Base-by-base conservation (phyloP, 2,113 vertebrate species). In the Tiliqua scincoides region DNA sequence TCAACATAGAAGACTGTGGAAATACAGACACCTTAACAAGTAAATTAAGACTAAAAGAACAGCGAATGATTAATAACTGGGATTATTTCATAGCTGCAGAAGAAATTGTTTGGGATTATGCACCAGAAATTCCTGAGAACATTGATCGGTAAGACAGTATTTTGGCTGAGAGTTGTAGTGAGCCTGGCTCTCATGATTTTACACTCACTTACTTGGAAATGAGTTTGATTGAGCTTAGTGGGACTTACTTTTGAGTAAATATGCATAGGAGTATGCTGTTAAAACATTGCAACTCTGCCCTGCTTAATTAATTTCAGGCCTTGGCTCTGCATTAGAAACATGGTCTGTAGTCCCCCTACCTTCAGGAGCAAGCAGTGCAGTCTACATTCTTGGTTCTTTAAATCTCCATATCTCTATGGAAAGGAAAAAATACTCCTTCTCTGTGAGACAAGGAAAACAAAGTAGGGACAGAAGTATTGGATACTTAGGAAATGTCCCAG, bases 21-120 rank as follows among this genome's bases (percentile, higher is more conserved):
- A 94, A 93, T 70, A 96, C 96, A 89, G 57, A 89, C 6, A 85
- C 95, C 2, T 96, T 92, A 17, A 67, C 5, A 10, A 96, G 86
- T 73, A 95, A 2, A 61, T 87, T 98, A 63, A 97, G 97, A 17
- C 89, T 86, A 1, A 91, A 85, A 17, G 93, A 99, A 90, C 93
- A 27, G 43, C 94, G 85, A 18, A 84, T 97, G 43, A 97, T 98
- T 76, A 97, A 93, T 82, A 95, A 85, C 70, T 99, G 99, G 98
- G 96, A 92, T 0, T 99, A 98, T 90, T 99, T 97, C 92, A 98
- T 99, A 25, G 98, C 99, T 79, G 99, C 98, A 18, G 98, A 99
- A 91, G 99, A 99, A 93, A 59, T 97, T 2, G 87, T 94, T 6
- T 99, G 99, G 99, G 97, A 99, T 95, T 99, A 99, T 6, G 97